phyloP scores from a whole-genome alignment of 2,113 vertebrate species.

The Rallus limicola region DNA sequence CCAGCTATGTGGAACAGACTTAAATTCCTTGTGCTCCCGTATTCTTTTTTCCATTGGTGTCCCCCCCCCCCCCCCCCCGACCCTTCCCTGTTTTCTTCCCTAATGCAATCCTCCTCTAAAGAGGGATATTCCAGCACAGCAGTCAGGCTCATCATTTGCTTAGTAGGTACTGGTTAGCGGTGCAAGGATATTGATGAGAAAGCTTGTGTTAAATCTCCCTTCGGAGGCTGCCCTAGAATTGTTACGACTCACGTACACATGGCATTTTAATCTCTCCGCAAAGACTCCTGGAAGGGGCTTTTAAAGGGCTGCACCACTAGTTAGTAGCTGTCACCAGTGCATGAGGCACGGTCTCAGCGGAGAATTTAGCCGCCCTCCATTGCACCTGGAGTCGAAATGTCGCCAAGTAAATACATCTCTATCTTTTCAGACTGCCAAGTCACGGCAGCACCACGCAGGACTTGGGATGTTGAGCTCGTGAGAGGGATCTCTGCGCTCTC shows the following conservation, averaged over 20 bases:
- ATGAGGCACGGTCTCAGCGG: neutral
- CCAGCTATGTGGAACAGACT: neutral
- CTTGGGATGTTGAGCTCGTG: neutral
- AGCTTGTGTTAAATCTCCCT: neutral
- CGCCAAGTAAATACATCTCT: neutral
- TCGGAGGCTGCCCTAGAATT: neutral
- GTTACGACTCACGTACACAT: neutral
- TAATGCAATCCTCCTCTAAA: neutral
- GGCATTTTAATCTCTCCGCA: neutral
- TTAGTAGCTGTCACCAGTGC: slow-evolving; percentile 47
- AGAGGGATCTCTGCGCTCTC: neutral
- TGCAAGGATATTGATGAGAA: neutral
- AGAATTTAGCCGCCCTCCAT: neutral
- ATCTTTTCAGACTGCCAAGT: neutral
- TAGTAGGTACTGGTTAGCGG: neutral
- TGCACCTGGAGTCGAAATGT: neutral
- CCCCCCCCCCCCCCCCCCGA: accelerated
- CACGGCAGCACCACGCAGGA: neutral
- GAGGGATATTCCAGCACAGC: neutral
- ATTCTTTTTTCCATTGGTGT: neutral
- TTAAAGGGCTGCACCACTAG: neutral
- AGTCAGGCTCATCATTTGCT: neutral
- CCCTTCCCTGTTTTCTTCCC: neutral
- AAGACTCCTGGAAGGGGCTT: neutral
- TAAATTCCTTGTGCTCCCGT: neutral